These are phyloP conservation scores for Drosophila suzukii DNA, from an alignment of 1,140 invertebrate genomes.

Conservation along the genomic window DNA sequence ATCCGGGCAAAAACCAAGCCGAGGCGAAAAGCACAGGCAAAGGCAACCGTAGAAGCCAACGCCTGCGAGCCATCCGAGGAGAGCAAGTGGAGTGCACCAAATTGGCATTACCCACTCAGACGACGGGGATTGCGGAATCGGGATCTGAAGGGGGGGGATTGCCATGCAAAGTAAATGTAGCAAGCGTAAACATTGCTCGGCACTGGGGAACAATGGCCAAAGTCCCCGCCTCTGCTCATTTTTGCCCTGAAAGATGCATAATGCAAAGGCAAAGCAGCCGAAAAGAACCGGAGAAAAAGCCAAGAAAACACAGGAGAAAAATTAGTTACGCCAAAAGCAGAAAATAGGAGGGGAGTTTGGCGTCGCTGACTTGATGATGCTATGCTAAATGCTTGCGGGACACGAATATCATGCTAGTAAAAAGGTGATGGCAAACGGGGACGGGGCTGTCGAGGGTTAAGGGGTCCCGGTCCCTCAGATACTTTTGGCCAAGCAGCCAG, in stretches of 20 bases:
- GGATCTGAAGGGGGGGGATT: constrained; percentile 14
- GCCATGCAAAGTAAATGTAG: constrained; percentile 82
- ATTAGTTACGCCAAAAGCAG: constrained; percentile 80
- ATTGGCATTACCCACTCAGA: constrained; percentile 62
- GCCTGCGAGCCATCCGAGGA: constrained; percentile 67
- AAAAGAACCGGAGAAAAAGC: constrained; percentile 27
- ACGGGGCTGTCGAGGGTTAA: not conserved
- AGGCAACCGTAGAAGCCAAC: constrained; percentile 53
- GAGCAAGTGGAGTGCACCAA: constrained; percentile 67
- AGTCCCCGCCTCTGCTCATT: constrained; percentile 16
- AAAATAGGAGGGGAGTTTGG: constrained; percentile 25
- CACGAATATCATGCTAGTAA: constrained; percentile 68
- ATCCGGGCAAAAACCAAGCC: constrained; percentile 16
- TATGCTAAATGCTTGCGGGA: constrained; percentile 76
- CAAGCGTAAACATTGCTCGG: constrained; percentile 76
- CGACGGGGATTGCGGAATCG: not conserved
- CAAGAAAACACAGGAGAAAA: constrained; percentile 72
- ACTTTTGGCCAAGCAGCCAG: not conserved
- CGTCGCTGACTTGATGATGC: constrained; percentile 52
- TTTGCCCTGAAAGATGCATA: constrained; percentile 61
- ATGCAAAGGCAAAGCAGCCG: constrained; percentile 58
- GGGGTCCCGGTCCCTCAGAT: not conserved
- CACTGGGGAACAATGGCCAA: constrained; percentile 57
- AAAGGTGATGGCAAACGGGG: constrained; percentile 12
- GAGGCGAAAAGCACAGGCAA: constrained; percentile 16